Base-by-base conservation (phyloP, 2,888 invertebrate species). In the Dasypogon diadema region DNA sequence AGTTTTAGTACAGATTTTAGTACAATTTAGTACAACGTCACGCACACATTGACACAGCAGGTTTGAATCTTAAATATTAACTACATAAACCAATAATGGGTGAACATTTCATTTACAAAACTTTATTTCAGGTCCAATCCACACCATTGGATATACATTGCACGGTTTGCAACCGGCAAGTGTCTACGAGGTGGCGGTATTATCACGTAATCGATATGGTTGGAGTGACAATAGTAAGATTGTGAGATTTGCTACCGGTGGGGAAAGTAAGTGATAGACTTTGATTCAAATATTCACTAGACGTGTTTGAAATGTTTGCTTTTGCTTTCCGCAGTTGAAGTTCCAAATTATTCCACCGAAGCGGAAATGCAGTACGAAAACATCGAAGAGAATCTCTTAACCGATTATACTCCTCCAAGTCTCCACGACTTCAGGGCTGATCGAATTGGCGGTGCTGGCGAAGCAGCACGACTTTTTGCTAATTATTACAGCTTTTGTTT, bases 161-260 rank as follows among this genome's bases (percentile, higher is more conserved):
- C 88, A 90, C 74, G 95, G 94, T 0, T 87, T 95, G 1, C 89
- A 91, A 26, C 91, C 91, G 1, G 91, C 91, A 3, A 92, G 91
- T 0, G 89, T 92, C 0, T 95, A 94, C 80, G 94, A 95, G 86
- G 93, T 92, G 0, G 87, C 91, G 0, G 89, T 95, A 1, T 88
- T 91, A n/a, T 93, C 94, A 0, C 90, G 94, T 83, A 95, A 95
- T 84, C 89, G 92, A 81, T 94, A 91, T 81, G 95, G 95, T n/a
- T 93, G 93, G 93, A 94, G 94, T 80, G 92, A 92, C 80, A 91
- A 91, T 0, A 94, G 94, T 10, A 89, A 91, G 2, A 88, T 92
- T 63, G 87, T 93, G 75, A 90, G 92, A 82, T 95, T 95, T 82
- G 91, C 93, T 12, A 95, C 95, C 0, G 90, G 90, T 68, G 92